These are phyloP conservation scores for Drosophila nikananu DNA, from an alignment of 1,140 invertebrate species.

Conservation along the genomic window DNA sequence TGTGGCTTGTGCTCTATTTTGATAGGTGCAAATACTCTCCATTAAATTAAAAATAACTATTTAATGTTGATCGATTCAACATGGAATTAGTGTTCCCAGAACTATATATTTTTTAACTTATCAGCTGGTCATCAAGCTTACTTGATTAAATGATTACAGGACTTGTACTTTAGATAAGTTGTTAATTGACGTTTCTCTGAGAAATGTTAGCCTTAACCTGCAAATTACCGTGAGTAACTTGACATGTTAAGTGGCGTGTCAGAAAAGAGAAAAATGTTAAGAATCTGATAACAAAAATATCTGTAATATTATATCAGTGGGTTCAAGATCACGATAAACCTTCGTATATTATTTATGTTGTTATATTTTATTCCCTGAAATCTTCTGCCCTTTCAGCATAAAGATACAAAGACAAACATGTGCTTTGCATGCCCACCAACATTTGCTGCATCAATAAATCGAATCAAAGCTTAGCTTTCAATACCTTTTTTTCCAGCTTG, in stretches of 20 bases:
- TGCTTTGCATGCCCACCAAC: slow-evolving; percentile 1
- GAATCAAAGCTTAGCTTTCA: slow-evolving; percentile 47
- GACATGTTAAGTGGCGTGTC: slow-evolving; percentile 1
- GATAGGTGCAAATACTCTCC: background rate
- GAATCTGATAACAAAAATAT: background rate
- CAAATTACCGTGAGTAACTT: slow-evolving; percentile 7
- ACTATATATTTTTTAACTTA: background rate
- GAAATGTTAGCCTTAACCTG: background rate
- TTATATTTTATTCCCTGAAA: background rate
- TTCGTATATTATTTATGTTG: background rate
- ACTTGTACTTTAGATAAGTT: slow-evolving; percentile 1
- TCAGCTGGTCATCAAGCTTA: background rate
- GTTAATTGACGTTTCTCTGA: background rate
- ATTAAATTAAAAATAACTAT: slow-evolving; percentile 7
- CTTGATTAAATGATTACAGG: background rate
- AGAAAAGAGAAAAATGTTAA: background rate
- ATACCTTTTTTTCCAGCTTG: slow-evolving; percentile 44
- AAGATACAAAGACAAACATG: background rate
- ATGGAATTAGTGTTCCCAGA: background rate
- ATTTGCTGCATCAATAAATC: slow-evolving; percentile 52
- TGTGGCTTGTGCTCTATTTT: slow-evolving; percentile 17
- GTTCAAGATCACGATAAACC: background rate
- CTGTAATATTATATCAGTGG: too few relatives aligned
- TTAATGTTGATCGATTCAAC: background rate
- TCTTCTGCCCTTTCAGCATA: background rate